Percentiles rank a stretch among this genome's conserved stretches.
These are phyloP conservation scores for Ophioninae sp. DNA, from an alignment of 2,888 invertebrate species.

Conservation along the genomic window DNA sequence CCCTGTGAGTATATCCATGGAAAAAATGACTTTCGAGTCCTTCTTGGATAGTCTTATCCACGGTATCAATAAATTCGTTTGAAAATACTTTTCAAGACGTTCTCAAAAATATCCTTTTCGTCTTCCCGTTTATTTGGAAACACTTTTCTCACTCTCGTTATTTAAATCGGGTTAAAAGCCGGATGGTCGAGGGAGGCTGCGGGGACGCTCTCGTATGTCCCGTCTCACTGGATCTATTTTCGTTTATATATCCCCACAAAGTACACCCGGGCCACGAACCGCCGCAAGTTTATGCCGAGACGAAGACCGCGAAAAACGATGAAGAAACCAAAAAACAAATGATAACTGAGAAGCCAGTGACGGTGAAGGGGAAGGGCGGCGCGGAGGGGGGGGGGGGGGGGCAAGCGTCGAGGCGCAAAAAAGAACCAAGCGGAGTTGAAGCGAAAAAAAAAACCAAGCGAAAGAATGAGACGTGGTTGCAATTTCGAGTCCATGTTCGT, in stretches of 20 bases:
- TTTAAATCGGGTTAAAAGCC: conserved; percentile 61
- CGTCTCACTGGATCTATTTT: conserved; percentile 60
- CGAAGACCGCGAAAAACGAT: conserved; percentile 53
- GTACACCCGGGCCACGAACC: conserved; percentile 56
- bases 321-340: conserved; percentile 13
- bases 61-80: neutral
- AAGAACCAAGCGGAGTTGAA: neutral
- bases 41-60: neutral
- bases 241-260: conserved; percentile 57
- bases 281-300: conserved; percentile 48
- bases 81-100: neutral
- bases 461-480: conserved; percentile 48
- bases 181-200: conserved; percentile 46
- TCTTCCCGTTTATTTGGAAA: conserved; percentile 1
- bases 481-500: conserved; percentile 40
- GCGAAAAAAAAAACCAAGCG: neutral
- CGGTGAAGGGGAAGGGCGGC: neutral
- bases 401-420: no score
- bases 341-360: conserved; percentile 18
- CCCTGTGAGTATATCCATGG: neutral
- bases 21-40: neutral
- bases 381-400: no score
- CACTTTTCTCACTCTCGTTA: conserved; percentile 55
- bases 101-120: neutral
- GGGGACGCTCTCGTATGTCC: conserved; percentile 38